Evolutionary conservation across 1,140 invertebrate species (phyloP).

Genomic region (Watersipora subatra): DNA sequence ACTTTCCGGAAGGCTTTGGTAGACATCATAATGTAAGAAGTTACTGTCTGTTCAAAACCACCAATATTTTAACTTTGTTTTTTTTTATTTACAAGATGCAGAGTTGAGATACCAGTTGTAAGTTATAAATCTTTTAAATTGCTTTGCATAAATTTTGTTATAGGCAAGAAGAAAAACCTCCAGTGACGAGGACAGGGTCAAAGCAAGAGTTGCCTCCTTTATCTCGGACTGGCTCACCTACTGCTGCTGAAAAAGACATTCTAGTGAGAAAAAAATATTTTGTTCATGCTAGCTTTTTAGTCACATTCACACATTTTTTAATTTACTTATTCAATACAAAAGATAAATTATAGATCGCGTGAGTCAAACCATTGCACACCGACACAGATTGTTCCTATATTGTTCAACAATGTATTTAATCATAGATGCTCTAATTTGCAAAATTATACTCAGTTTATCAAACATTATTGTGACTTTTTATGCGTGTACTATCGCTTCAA

Average conservation of each 20-base stretch:
- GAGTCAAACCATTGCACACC: no score
- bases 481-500: no score
- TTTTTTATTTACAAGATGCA: slow-evolving; percentile 1
- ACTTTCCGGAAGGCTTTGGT: slow-evolving; percentile 66
- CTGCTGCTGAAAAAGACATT: slow-evolving; percentile 36
- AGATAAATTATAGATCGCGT: no score
- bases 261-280: slow-evolving; percentile 21
- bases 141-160: no score
- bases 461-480: no score
- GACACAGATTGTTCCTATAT: no score
- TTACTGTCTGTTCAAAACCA: not conserved
- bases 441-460: no score
- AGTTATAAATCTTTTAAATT: no score
- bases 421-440: no score
- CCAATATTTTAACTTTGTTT: slow-evolving; percentile 1
- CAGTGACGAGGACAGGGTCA: slow-evolving; percentile 8
- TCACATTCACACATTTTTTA: not conserved
- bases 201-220: slow-evolving; percentile 20
- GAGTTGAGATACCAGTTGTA: not conserved
- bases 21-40: slow-evolving; percentile 51
- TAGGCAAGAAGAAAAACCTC: slow-evolving; percentile 23
- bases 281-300: not conserved
- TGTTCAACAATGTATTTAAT: no score
- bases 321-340: no score
- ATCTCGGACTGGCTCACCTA: slow-evolving; percentile 27